phyloP scores from a whole-genome alignment of 2,113 vertebrate species.

The Uropsilus gracilis region DNA sequence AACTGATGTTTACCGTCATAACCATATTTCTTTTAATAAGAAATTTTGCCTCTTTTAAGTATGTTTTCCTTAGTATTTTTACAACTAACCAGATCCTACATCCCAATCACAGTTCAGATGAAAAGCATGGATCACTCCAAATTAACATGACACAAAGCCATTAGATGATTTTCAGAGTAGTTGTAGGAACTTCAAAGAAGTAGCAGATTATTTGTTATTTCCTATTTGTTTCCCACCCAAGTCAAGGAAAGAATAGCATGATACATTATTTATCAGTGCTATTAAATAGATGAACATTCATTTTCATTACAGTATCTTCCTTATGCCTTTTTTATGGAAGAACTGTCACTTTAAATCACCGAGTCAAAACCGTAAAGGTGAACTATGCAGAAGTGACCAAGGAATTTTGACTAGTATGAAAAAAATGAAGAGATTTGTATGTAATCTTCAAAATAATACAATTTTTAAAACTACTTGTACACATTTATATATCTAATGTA shows the following conservation, averaged over 20 bases:
- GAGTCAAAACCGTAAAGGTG: not conserved
- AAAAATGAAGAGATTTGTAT: not conserved
- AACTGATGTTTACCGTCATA: not conserved
- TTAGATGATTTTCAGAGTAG: not conserved
- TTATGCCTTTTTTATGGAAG: not conserved
- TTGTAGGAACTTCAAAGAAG: not conserved
- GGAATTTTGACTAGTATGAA: not conserved
- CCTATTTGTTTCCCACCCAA: conserved; percentile 7
- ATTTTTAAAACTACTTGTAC: not conserved
- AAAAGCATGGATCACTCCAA: not conserved
- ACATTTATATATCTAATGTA: not conserved
- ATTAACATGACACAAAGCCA: not conserved
- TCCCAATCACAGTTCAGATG: too few species aligned
- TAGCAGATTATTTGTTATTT: not conserved
- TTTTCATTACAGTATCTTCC: conserved; percentile 64
- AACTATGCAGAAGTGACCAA: not conserved
- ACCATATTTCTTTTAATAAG: not conserved
- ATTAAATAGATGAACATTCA: conserved; percentile 64
- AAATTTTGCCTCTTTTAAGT: not conserved
- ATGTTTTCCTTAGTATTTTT: not conserved
- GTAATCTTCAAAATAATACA: not conserved
- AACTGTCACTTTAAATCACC: not conserved
- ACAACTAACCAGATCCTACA: not conserved
- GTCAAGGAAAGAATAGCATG: conserved; percentile 76
- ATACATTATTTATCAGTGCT: conserved; percentile 70